A percentile compares a stretch with the other conserved stretches of the same genome.
These are phyloP conservation scores for Cenopis cana DNA, from an alignment of 2,888 invertebrate genomes.

Conservation along the genomic window DNA sequence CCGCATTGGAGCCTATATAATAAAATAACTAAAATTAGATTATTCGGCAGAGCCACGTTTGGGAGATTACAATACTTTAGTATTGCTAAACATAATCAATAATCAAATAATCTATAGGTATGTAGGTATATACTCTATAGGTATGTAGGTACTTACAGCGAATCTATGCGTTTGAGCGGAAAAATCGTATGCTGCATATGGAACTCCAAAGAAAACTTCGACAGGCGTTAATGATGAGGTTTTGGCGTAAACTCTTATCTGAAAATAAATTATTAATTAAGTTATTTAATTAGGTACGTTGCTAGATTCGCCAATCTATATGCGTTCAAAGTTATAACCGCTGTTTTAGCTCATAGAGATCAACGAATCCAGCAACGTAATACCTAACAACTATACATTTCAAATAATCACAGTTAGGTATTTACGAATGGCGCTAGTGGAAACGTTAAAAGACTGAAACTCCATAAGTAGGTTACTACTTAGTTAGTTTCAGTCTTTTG, in stretches of 20 bases:
- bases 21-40: not conserved
- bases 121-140: no score
- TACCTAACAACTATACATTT: no score
- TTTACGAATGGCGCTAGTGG: no score
- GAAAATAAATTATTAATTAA: slow-evolving; percentile 52
- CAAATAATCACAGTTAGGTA: no score
- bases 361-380: no score
- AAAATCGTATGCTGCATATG: slow-evolving; percentile 86
- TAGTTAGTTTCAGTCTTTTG: no score
- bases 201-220: slow-evolving; percentile 91
- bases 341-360: no score
- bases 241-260: slow-evolving; percentile 89
- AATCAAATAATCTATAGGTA: not conserved
- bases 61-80: not conserved
- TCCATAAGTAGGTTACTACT: no score
- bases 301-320: no score
- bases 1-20: slow-evolving; percentile 86
- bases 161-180: slow-evolving; percentile 91
- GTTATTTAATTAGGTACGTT: no score
- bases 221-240: slow-evolving; percentile 83
- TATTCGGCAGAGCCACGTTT: not conserved
- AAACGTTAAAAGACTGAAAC: no score
- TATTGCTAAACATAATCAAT: not conserved
- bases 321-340: no score
- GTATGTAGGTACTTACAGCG: slow-evolving; percentile 77